Percentiles rank a stretch among this genome's conserved stretches.
Conservation (phyloP, 1,140 invertebrate genomes). For the Bombus picipes region DNA sequence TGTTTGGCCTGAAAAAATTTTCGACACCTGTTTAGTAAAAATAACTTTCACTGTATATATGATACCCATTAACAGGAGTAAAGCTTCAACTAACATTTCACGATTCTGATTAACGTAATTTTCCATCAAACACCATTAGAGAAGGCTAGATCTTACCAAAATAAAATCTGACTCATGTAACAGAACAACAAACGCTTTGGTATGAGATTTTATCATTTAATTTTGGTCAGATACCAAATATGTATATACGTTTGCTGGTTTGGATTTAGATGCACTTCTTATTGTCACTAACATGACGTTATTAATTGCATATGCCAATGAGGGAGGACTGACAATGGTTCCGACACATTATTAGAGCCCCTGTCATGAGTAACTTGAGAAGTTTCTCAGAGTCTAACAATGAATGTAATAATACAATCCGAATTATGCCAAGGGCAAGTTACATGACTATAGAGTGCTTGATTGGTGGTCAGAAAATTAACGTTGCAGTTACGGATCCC, state of each 20-base stretch:
- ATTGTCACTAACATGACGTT: background rate
- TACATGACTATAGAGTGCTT: conserved; percentile 53
- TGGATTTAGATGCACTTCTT: background rate
- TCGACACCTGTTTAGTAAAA: conserved; percentile 11
- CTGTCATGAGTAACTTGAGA: conserved; percentile 41
- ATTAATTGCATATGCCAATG: background rate
- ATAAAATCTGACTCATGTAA: background rate
- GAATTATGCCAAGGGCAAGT: conserved; percentile 75
- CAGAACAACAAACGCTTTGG: background rate
- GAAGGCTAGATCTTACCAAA: background rate
- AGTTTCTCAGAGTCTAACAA: conserved; percentile 72
- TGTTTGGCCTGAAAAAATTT: background rate
- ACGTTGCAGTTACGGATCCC: conserved; percentile 49
- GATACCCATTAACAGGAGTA: background rate
- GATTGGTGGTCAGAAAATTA: conserved; percentile 46
- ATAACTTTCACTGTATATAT: conserved; percentile 34
- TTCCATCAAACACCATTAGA: background rate
- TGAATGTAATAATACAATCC: conserved; percentile 73
- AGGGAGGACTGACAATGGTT: background rate
- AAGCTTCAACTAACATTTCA: background rate
- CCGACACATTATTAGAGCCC: conserved; percentile 21
- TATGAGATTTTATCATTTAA: background rate
- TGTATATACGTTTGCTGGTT: background rate
- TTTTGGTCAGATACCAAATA: background rate
- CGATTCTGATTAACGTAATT: background rate